A percentile compares a stretch with the other conserved stretches of the same genome.
phyloP scores from a whole-genome alignment of 2,888 invertebrate species.

The Rugalucina vietnamica region DNA sequence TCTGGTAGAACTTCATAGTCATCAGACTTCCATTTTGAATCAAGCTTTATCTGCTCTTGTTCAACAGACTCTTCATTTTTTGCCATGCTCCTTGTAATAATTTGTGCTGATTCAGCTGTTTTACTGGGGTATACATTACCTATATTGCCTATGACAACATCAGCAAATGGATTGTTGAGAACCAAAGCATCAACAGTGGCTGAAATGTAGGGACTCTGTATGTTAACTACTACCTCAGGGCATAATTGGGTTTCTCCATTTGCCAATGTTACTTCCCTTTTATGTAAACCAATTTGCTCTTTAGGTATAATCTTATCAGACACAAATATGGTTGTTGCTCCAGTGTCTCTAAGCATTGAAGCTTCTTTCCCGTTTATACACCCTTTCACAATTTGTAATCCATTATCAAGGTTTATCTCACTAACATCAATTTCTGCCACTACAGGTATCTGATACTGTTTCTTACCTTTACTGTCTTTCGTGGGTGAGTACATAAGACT shows the following conservation, averaged over 20 bases:
- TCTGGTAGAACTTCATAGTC: background rate
- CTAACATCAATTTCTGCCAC: background rate
- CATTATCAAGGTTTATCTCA: background rate
- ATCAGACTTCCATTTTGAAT: background rate
- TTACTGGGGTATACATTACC: background rate
- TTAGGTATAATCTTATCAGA: background rate
- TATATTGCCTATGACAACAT: slow-evolving; percentile 13
- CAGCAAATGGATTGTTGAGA: slow-evolving; percentile 16
- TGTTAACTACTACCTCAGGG: background rate
- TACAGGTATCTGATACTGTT: background rate
- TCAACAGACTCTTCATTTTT: background rate
- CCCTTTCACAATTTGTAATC: background rate
- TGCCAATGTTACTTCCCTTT: background rate
- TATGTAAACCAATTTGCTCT: background rate
- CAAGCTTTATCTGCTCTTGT: background rate
- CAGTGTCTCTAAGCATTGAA: slow-evolving; percentile 1
- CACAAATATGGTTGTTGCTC: slow-evolving; percentile 10
- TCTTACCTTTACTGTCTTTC: background rate
- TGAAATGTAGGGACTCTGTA: slow-evolving; percentile 1
- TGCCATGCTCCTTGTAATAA: background rate
- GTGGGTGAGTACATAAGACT: background rate
- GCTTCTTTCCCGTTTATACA: background rate
- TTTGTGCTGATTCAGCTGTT: background rate
- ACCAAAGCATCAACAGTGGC: slow-evolving; percentile 8
- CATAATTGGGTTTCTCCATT: background rate